Base-by-base conservation (phyloP, 1,140 invertebrate genomes). In the Sarcophaga bullata region DNA sequence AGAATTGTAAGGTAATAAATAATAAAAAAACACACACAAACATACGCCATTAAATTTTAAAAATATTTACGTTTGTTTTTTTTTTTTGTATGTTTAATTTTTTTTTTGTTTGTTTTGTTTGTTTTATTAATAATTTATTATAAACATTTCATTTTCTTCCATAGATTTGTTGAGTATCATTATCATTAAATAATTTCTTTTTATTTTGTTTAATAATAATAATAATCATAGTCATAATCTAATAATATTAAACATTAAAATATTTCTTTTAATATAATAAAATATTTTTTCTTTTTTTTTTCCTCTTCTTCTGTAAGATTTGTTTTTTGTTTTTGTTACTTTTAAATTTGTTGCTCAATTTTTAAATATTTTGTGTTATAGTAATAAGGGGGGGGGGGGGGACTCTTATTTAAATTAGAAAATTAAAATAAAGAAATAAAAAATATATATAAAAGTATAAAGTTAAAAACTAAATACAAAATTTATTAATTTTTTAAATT, bases 11-110 rank as follows among this genome's bases (percentile, higher is more conserved):
- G 73, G n/a, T 76, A 72, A 72, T 19, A 25, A 37, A 37, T 37
- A 37, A 37, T n/a, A n/a, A 78, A 78, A 6, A 78, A 78, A 78
- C 25, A 78, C 75, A 78, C 75, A 78, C 75, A 78, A 78, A 78
- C 75, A 78, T 78, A 78, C 75, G 75, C 75, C 50, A 78, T 78
- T 78, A 78, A 78, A 78, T 4, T 37, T 37, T 37, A 37, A 37
- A 37, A 37, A 37, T 37, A 37, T 37, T 37, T 37, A 37, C 75
- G 75, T 78, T 78, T 17, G 25, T 78, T 76, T 11, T n/a, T 76
- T 76, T 72, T 72, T 72, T 72, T 0, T 72, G n/a, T n/a, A n/a
- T n/a, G n/a, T 72, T 19, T 72, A 72, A 72, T 19, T 72, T 72
- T 25, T 72, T 72, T 72, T 68, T 72, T 25, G 62, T 19, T 72